These are phyloP conservation scores for Plutomurus gul DNA, from an alignment of 1,140 invertebrate species.

Conservation along the genomic window DNA sequence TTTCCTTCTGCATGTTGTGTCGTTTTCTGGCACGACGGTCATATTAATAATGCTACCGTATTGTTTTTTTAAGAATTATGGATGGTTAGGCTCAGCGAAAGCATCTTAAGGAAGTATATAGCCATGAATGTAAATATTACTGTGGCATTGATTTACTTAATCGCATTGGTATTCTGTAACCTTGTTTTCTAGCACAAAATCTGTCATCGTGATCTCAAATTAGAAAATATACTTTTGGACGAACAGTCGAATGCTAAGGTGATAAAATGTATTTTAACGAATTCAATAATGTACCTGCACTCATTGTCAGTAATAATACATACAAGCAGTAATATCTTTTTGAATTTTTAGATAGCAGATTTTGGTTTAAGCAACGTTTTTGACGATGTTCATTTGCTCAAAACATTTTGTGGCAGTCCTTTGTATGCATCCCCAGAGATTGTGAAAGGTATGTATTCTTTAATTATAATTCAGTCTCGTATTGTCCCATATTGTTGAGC, in stretches of 20 bases:
- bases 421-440: constrained; percentile 87
- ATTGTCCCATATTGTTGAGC: no score
- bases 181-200: constrained; percentile 77
- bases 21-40: no score
- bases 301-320: not conserved
- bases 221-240: constrained; percentile 98
- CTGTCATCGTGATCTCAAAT: constrained; percentile 96
- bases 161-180: not conserved
- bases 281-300: not conserved
- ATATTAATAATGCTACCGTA: no score
- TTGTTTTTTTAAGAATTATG: no score
- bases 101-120: not conserved
- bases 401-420: constrained; percentile 97
- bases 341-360: constrained; percentile 91
- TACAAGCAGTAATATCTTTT: no score
- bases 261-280: constrained; percentile 44
- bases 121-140: not conserved
- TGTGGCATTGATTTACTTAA: not conserved
- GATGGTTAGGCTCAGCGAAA: no score
- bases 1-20: no score
- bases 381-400: constrained; percentile 82
- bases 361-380: constrained; percentile 99
- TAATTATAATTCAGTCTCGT: not conserved
- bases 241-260: constrained; percentile 94
- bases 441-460: constrained; percentile 4